Percentiles rank a stretch among this genome's conserved stretches.
Evolutionary conservation across 92 coral and sea anemone species (phyloP).

Genomic region (Porites cylindrica): DNA sequence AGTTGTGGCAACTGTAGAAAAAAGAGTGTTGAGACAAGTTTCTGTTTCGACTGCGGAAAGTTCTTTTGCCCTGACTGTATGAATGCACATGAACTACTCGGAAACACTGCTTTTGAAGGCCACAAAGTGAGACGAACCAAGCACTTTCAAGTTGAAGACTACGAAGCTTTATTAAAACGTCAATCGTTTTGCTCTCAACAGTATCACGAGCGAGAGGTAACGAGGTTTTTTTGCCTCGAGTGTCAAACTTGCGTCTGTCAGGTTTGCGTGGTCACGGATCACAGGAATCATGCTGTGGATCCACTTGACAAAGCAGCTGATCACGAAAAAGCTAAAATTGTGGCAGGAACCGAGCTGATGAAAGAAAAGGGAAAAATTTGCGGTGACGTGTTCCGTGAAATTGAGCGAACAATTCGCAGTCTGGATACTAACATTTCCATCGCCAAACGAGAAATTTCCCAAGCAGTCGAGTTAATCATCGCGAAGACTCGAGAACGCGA

Average conservation of each 20-base stretch:
- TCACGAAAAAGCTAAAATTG: no score
- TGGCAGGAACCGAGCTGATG: background rate
- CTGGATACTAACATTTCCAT: background rate
- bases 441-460: background rate
- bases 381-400: background rate
- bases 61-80: background rate
- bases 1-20: background rate
- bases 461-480: background rate
- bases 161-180: no score
- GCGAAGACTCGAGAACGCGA: background rate
- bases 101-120: background rate
- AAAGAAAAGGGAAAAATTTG: background rate
- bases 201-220: no score
- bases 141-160: no score
- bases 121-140: background rate
- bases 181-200: no score
- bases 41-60: constrained; percentile 22
- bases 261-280: no score
- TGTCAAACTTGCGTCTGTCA: no score
- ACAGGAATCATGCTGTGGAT: no score
- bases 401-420: background rate
- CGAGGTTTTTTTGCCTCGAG: no score
- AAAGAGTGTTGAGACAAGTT: background rate
- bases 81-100: background rate
- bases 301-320: no score